Evolutionary conservation across 2,888 invertebrate genomes (phyloP), one percentile per base, ranked within the genome.

Genomic region (Glaucopsyche alexis): DNA sequence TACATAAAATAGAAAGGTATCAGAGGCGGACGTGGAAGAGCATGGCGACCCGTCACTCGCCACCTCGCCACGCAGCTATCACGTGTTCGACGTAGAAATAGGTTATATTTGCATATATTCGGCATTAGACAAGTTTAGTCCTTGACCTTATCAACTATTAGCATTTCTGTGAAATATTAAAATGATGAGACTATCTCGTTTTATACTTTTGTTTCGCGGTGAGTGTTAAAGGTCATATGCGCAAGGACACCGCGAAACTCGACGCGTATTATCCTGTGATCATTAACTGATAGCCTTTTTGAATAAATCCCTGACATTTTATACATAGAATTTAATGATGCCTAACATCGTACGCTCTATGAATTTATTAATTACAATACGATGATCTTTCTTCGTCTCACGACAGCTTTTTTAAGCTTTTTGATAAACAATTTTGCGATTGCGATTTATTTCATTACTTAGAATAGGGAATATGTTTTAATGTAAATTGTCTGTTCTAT

Each of bases 1-100:
- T 85, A 83, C 78, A 86, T 87, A 86, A 87, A 86, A 81, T 80
- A 83, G 86, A 86, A 89, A 89, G 77, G 76, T 74, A 75, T 88
- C 88, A 89, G 90, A 92, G 90, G 90, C 90, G 90, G 89, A 91
- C 82, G 85, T 87, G 88, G 88, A 90, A 89, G 83, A 89, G 89
- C 80, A 79, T 79, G 79, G 77, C 78, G 83, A 87, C 86, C 81
- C 82, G 89, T 89, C 85, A 84, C 86, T 42, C 84, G 86, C 88
- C 82, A 86, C 89, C 87, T 84, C 60, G 29, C 60, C 60, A 84
- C 83, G 84, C 80, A 83, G 81, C 80, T 86, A 82, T 85, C 87
- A 87, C 90, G 55, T 78, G 78, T 65, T 40, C 76, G 74, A 77
- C 72, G 78, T 77, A 77, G 45, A 67, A 69, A 49, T 69, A 69